Evolutionary conservation across 2,888 invertebrate species (phyloP), one percentile per base, ranked within the genome.

Genomic region (Drosophila paranaensis): DNA sequence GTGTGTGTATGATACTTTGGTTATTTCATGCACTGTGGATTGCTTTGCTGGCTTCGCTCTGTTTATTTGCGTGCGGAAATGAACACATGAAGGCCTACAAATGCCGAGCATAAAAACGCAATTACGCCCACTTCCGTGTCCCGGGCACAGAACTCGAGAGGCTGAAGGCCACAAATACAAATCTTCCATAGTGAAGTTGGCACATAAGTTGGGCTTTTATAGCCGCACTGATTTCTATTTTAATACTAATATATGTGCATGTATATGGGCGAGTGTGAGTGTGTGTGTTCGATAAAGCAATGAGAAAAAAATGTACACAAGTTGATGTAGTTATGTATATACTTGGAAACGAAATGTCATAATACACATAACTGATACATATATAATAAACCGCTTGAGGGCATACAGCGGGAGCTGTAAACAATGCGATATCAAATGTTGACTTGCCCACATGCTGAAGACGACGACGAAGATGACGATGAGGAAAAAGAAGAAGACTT

Each of bases 1-100:
- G 4, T 50, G 25, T 40, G 33, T 33, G 10, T 10, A 0, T 33
- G 39, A 45, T 64, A 64, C 60, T 56, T 42, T 54, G 45, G 30
- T 60, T 69, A 45, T 63, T 48, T 37, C 51, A 48, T 43, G 35
- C 50, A 40, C 64, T 71, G 46, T 57, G 45, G 35, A 46, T 61
- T 39, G 30, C n/a, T 33, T 58, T 27, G 27, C 64, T 57, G 45
- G 51, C 55, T 60, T 57, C 48, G 58, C 75, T 69, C 74, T 74
- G 81, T 86, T 82, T 84, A 79, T 82, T 85, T 88, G 82, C 80
- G 89, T 84, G 88, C 85, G 85, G 88, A 86, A 84, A 88, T 89
- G 80, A 86, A 74, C 88, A 84, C 79, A 89, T 89, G 80, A 82
- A 81, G 74, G 64, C 82, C 62, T 70, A 84, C 85, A 82, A 84